Conservation (phyloP, 2,888 invertebrate species). For the Rhingia campestris region DNA sequence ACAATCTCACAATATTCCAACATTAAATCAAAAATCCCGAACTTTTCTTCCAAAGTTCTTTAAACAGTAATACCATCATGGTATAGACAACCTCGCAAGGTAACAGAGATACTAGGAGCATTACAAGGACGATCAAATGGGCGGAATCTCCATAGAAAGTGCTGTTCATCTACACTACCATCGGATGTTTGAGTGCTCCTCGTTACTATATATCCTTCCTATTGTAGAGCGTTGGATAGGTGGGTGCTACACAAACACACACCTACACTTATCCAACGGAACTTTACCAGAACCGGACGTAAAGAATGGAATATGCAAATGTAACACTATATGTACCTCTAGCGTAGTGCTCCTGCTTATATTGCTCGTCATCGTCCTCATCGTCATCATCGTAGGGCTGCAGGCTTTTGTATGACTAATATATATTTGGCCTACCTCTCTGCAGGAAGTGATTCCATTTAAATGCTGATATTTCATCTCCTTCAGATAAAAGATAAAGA, state of each 20-base stretch:
- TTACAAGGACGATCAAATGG: constrained; percentile 8
- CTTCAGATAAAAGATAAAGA: constrained; percentile 49
- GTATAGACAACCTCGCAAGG: constrained; percentile 6
- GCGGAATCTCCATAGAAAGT: constrained; percentile 11
- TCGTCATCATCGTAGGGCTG: neutral
- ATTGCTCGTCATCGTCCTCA: neutral
- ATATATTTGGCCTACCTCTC: constrained; percentile 34
- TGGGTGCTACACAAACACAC: neutral
- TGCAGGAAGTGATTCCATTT: constrained; percentile 58
- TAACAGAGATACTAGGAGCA: constrained; percentile 1
- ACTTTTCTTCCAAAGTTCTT: neutral
- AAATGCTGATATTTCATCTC: constrained; percentile 66
- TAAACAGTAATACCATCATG: neutral
- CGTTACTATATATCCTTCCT: neutral
- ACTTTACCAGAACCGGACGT: constrained; percentile 27
- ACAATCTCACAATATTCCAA: too few relatives aligned
- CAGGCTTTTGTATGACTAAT: constrained; percentile 22
- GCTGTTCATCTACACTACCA: constrained; percentile 14
- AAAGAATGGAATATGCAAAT: constrained; percentile 60
- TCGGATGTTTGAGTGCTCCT: constrained; percentile 25
- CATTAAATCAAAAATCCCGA: neutral
- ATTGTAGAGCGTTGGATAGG: neutral
- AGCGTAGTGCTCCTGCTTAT: constrained; percentile 21
- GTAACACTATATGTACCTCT: constrained; percentile 19
- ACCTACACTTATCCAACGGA: constrained; percentile 13